A percentile compares a stretch with the other conserved stretches of the same genome.
These are phyloP conservation scores for Labeo rohita DNA, from an alignment of 2,113 vertebrate species.

Conservation along the genomic window DNA sequence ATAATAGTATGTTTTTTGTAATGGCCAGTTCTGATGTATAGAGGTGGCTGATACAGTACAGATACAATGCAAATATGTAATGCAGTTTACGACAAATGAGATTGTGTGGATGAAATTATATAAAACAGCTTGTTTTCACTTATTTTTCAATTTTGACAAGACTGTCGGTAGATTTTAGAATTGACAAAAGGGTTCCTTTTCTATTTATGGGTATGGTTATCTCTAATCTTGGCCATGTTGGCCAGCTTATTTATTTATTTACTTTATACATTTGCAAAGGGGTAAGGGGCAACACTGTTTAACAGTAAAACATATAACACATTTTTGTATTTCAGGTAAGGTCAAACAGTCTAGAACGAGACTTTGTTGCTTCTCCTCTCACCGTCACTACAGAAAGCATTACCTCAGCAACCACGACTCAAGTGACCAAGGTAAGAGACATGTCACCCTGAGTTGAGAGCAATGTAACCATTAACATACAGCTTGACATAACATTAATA, in stretches of 20 bases:
- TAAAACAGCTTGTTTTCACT: too few species aligned
- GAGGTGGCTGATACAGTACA: too few species aligned
- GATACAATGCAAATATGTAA: too few species aligned
- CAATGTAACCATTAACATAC: neutral
- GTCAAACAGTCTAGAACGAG: constrained; percentile 61
- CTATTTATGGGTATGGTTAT: too few species aligned
- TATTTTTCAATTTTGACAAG: too few species aligned
- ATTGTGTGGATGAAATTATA: too few species aligned
- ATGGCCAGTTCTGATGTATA: too few species aligned
- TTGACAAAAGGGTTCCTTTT: too few species aligned
- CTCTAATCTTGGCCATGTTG: too few species aligned
- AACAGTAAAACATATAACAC: neutral
- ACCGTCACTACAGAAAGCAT: constrained; percentile 86
- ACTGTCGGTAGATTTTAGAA: too few species aligned
- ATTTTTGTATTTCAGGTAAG: constrained; percentile 66
- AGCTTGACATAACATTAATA: neutral
- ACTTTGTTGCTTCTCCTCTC: constrained; percentile 70
- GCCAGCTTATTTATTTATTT: neutral
- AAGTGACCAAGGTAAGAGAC: constrained; percentile 93
- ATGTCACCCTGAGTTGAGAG: neutral
- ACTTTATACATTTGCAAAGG: neutral
- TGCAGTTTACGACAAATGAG: too few species aligned
- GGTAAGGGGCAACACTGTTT: neutral
- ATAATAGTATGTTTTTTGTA: too few species aligned
- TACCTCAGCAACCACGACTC: constrained; percentile 95